These are phyloP conservation scores for Eupristina koningsbergeri DNA, from an alignment of 1,140 invertebrate genomes.

Conservation along the genomic window DNA sequence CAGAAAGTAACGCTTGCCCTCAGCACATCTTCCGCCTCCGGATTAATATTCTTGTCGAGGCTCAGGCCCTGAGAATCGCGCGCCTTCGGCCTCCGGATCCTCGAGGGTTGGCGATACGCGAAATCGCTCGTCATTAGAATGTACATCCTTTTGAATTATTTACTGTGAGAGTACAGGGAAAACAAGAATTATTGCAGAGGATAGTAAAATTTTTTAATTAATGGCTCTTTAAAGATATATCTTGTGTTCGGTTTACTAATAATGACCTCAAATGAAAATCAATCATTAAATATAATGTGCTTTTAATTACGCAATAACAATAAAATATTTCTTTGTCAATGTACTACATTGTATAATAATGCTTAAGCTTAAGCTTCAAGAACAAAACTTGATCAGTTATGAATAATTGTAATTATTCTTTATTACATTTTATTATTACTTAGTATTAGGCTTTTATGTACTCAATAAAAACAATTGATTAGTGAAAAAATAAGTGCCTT, in stretches of 20 bases:
- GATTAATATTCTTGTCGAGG: slow-evolving; percentile 20
- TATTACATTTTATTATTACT: no score
- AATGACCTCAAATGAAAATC: no score
- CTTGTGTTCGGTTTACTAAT: neutral
- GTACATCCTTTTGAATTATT: neutral
- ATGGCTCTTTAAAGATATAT: neutral
- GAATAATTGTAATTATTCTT: no score
- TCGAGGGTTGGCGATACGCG: neutral
- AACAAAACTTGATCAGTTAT: no score
- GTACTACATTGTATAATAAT: neutral
- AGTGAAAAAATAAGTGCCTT: no score
- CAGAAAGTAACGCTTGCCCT: slow-evolving; percentile 6
- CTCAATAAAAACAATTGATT: no score
- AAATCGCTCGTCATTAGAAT: slow-evolving; percentile 29
- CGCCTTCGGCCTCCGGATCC: neutral
- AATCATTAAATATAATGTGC: neutral
- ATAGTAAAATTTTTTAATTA: neutral
- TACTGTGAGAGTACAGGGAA: neutral
- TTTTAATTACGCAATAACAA: neutral
- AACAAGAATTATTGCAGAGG: neutral
- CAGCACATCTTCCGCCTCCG: neutral
- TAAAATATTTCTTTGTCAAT: neutral
- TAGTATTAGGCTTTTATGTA: no score
- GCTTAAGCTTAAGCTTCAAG: no score
- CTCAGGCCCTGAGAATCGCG: neutral